Conservation (phyloP, 2,888 invertebrate species). For the Orchesella flavescens region DNA sequence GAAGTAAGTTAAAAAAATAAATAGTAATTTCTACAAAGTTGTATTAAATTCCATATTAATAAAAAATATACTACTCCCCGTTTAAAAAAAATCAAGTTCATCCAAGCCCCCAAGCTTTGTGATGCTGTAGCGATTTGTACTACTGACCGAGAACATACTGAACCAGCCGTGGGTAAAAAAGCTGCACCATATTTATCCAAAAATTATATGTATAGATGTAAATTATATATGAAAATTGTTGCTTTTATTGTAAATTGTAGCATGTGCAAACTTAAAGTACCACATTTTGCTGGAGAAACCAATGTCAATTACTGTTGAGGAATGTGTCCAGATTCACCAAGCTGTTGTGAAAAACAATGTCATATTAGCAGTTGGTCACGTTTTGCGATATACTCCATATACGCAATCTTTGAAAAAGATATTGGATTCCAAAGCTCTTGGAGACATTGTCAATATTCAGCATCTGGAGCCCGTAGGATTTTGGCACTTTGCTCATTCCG, state of each 20-base stretch:
- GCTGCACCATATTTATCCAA: background rate
- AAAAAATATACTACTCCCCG: no score
- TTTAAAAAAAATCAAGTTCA: conserved; percentile 58
- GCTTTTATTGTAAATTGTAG: conserved; percentile 49
- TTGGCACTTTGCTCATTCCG: conserved; percentile 75
- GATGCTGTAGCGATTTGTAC: conserved; percentile 71
- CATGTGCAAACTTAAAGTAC: conserved; percentile 75
- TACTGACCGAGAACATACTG: conserved; percentile 66
- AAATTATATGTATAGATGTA: no score
- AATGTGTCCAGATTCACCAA: conserved; percentile 74
- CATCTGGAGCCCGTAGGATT: conserved; percentile 75
- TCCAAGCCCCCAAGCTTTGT: conserved; percentile 62
- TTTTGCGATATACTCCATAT: conserved; percentile 74
- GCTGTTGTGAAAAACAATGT: conserved; percentile 73
- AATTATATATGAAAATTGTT: no score
- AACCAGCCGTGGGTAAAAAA: conserved; percentile 66
- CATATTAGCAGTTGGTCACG: conserved; percentile 75
- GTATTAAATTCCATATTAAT: background rate
- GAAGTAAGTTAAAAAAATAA: conserved; percentile 52
- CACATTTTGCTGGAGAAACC: conserved; percentile 76
- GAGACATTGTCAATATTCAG: conserved; percentile 75
- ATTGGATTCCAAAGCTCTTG: conserved; percentile 73
- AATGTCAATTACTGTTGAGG: conserved; percentile 75
- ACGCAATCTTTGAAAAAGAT: conserved; percentile 74
- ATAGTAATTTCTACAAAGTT: background rate